phyloP scores from a whole-genome alignment of 1,140 invertebrate genomes.

The Anoplolepis gracilipes region DNA sequence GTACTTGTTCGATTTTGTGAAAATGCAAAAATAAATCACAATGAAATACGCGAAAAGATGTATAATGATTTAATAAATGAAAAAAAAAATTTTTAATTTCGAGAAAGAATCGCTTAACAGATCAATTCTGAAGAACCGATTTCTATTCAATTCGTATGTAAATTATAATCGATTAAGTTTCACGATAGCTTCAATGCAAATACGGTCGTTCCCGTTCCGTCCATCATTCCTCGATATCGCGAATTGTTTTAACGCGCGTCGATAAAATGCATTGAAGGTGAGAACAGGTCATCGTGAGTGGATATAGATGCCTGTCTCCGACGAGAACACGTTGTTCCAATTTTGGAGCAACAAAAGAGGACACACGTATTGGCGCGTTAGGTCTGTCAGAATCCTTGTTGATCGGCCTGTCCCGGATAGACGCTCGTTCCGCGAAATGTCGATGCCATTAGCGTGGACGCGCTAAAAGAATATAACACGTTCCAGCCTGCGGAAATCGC shows the following conservation, averaged over 20 bases:
- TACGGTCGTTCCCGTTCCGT: conserved; percentile 43
- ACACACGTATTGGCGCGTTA: conserved; percentile 31
- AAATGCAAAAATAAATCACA: neutral
- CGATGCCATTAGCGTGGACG: conserved; percentile 44
- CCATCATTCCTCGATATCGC: conserved; percentile 29
- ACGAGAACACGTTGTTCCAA: conserved; percentile 68
- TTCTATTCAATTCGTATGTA: neutral
- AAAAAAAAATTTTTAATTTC: neutral
- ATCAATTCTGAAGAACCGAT: neutral
- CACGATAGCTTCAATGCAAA: conserved; percentile 32
- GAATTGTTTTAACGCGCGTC: conserved; percentile 52
- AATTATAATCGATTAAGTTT: conserved; percentile 35
- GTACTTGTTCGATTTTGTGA: neutral
- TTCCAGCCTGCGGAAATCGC: conserved; percentile 48
- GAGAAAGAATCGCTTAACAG: neutral
- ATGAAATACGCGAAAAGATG: neutral
- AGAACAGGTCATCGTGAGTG: conserved; percentile 56
- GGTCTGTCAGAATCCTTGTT: conserved; percentile 39
- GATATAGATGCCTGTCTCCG: conserved; percentile 65
- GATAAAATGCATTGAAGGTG: conserved; percentile 63
- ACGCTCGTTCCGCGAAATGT: conserved; percentile 53
- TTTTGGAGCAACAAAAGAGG: conserved; percentile 52
- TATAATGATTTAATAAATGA: neutral
- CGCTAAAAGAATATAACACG: conserved; percentile 65
- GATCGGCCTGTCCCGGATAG: conserved; percentile 20